Base-by-base conservation (phyloP, 2,888 invertebrate genomes). In the Amblyteles armatorius region DNA sequence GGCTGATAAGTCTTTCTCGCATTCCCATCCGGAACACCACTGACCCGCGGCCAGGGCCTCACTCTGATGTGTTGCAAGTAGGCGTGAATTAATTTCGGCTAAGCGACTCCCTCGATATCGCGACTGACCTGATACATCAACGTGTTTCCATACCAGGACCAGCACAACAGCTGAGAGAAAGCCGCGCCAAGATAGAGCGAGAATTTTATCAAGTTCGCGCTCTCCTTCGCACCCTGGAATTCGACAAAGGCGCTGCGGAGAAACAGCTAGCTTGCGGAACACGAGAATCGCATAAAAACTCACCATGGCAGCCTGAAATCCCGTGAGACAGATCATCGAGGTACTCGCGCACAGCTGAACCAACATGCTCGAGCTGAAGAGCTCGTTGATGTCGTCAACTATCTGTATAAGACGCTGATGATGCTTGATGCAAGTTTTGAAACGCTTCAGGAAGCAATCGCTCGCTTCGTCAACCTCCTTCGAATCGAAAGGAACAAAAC, bases 261-360 rank as follows among this genome's bases (percentile, higher is more conserved):
- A 26, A 19, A 50, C 13, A 16, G 16, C 44, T 48, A 48, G 16
- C 16, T 48, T 48, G 16, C 44, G 3, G 13, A 1, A 26, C 63
- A 6, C 3, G 63, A 16, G 44, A 26, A 44, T 60, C 13, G 60
- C 36, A 4, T 11, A 11, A 16, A 55, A 48, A 78, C 16, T 13
- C 69, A 91, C 90, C 82, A 90, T 83, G 36, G 89, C 86, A 29
- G 90, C 90, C 85, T 92, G 92, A 79, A 93, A 92, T 71, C 92
- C 90, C 26, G 92, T 92, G 52, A 93, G 83, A 82, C 93, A 93
- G 86, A 93, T 92, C 76, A 92, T 91, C 78, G 89, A 88, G 19
- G 89, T 90, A 67, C 92, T 92, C 22, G 89, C 89, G n/a, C 90
- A 81, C 74, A 93, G 84, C 84, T 93, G 93, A 22, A 89, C 87